These are phyloP conservation scores for Xestia ashworthii DNA, from an alignment of 2,888 invertebrate genomes.

Conservation along the genomic window DNA sequence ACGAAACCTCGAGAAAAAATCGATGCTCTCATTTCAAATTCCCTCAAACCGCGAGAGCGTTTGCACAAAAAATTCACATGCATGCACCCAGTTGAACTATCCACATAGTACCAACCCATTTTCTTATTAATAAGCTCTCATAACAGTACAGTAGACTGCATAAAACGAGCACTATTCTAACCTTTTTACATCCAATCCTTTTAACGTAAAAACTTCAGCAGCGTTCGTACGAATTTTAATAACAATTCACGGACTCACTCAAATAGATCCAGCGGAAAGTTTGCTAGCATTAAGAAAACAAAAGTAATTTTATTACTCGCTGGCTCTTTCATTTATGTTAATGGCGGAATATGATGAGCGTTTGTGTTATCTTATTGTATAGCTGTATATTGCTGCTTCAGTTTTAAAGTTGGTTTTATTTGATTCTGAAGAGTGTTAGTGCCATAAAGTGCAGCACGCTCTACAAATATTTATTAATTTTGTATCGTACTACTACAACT, in stretches of 20 bases:
- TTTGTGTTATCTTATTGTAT: constrained; percentile 37
- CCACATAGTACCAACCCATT: constrained; percentile 26
- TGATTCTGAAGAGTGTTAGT: background rate
- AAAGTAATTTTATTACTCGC: constrained; percentile 79
- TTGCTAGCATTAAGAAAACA: constrained; percentile 81
- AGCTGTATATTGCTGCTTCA: constrained; percentile 11
- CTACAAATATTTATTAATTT: too few species aligned
- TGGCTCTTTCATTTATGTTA: constrained; percentile 67
- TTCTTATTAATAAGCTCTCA: constrained; percentile 44
- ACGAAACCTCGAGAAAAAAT: background rate
- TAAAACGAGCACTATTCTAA: constrained; percentile 53
- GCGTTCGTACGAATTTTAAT: constrained; percentile 82
- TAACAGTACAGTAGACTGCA: constrained; percentile 33
- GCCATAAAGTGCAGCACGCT: too few species aligned
- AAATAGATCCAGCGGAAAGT: constrained; percentile 77
- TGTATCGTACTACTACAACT: too few species aligned
- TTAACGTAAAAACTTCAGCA: constrained; percentile 76
- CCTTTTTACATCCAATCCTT: constrained; percentile 76
- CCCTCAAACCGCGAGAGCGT: background rate
- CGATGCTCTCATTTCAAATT: background rate
- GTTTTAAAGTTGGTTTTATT: background rate
- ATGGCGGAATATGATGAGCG: constrained; percentile 57
- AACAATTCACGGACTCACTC: constrained; percentile 75
- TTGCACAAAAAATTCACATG: constrained; percentile 8
- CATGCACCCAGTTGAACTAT: background rate